Evolutionary conservation across 35 echinoderm and acorn worm genomes (phyloP), one percentile per base, ranked within the genome.

Genomic region (Acanthaster planci): DNA sequence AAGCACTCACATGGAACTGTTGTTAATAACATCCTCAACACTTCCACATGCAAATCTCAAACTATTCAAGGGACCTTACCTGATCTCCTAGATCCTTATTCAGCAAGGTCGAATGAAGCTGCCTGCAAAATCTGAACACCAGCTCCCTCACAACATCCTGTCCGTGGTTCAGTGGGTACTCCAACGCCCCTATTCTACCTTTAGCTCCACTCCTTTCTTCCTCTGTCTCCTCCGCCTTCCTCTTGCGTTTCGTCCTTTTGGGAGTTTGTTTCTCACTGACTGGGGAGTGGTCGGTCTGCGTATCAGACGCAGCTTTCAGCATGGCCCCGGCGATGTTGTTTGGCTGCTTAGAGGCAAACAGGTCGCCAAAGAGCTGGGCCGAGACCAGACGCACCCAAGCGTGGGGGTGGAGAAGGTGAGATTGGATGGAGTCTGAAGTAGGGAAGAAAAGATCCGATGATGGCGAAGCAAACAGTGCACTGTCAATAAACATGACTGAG

Each of bases 361-460:
- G 88, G 80, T 91, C 81, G 0, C 96, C 96, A 77, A 89, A 99
- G 21, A 99, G 92, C 51, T 93, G 90, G 39, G 85, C 78, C 21
- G 92, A 55, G 52, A 84, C 78, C 18, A 94, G 78, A 72, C 96
- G 80, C 18, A 94, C 78, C 96, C 96, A 94, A 15, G 88, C 35
- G 67, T 99, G 96, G 17, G 89, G 92, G 39, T 99, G 96, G 0
- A 99, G 85, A 10, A 99, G 60, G 39, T 99, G 96, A 18, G 72
- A 78, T 30, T 99, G 81, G 76, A 90, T 37, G 32, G 92, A 92
- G 42, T 51, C 96, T 99, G 76, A 14, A 34, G 12, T 2, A 21
- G 8, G 77, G 39, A 0, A 81, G 10, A 81, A 47, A 50, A 38
- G 32, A 35, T 68, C 60, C 32, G 17, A 78, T 78, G 1, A 78